Base-by-base conservation (phyloP, 2,113 vertebrate genomes). In the Holacanthus passer region DNA sequence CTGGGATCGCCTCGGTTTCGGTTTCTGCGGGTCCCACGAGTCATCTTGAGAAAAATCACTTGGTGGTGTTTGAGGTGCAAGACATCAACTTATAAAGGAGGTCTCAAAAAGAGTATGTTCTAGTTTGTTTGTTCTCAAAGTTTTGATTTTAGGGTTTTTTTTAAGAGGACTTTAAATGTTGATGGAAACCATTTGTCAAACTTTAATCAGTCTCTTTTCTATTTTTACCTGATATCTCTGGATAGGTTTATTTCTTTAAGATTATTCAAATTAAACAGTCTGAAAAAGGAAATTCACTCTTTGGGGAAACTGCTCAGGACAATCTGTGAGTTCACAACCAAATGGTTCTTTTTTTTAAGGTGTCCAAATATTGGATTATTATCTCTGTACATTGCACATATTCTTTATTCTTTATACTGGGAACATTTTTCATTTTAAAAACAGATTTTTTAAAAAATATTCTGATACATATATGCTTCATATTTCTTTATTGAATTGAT, bases 11-110 rank as follows among this genome's bases (percentile, higher is more conserved):
- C 82, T 74, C 20, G 65, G 77, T 79, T 87, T 79, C 16, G 62
- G 82, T 82, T 89, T 87, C 45, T 88, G 77, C 16, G 81, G 85
- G 53, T 58, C 77, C 35, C 39, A 3, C 43, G 55, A 52, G 19
- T 37, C 74, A 52, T 4, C 24, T 7, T 12, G 27, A 69, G 58
- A 60, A 53, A 83, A 50, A 0, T 0, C 5, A 78, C 73, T 86
- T 77, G 64, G 50, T 67, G 37, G 35, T 13, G 65, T 59, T 58
- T 79, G 79, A 84, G 65, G 14, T 47, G 43, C 37, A 32, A 6
- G 63, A 67, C 19, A 72, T 69, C 62, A 56, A 74, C 53, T 79
- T 79, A 27, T 69, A 47, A 14, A 52, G 29, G n/a, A 52, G n/a
- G 63, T 39, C 39, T 47, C 67, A 63, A 52, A 22, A 71, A 17